phyloP scores from a whole-genome alignment of 2,888 invertebrate genomes.

The Catocala sponsa region DNA sequence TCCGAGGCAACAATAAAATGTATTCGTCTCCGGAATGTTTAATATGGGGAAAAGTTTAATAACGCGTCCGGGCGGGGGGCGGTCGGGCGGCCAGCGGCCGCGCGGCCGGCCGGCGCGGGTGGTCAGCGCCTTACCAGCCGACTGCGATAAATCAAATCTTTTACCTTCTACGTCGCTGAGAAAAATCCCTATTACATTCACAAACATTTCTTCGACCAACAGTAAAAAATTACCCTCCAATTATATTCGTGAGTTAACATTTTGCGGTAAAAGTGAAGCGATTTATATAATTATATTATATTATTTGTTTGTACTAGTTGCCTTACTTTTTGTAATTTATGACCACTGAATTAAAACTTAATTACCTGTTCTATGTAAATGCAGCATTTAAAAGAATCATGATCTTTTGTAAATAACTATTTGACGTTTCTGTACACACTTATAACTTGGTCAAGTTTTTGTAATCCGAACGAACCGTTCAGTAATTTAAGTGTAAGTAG shows the following conservation, averaged over 20 bases:
- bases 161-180: conserved; percentile 81
- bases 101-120: conserved; percentile 61
- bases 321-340: background rate
- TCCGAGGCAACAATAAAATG: conserved; percentile 88
- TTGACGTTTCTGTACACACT: background rate
- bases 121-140: conserved; percentile 78
- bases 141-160: conserved; percentile 87
- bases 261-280: background rate
- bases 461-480: background rate
- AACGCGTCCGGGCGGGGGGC: conserved; percentile 82
- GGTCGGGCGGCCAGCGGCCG: conserved; percentile 55
- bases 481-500: conserved; percentile 4
- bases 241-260: conserved; percentile 45
- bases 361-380: too few species aligned
- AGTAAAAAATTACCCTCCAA: conserved; percentile 54
- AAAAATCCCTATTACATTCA: conserved; percentile 85
- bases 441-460: conserved; percentile 6
- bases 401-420: conserved; percentile 1
- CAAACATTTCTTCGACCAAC: conserved; percentile 73
- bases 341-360: too few species aligned
- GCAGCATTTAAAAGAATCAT: background rate
- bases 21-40: conserved; percentile 89
- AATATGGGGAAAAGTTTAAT: conserved; percentile 89
- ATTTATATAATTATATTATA: conserved; percentile 9
- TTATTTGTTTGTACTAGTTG: background rate